Evolutionary conservation across 53 echinoderm and acorn worm genomes (phyloP).

Genomic region (Holothuria scabra): DNA sequence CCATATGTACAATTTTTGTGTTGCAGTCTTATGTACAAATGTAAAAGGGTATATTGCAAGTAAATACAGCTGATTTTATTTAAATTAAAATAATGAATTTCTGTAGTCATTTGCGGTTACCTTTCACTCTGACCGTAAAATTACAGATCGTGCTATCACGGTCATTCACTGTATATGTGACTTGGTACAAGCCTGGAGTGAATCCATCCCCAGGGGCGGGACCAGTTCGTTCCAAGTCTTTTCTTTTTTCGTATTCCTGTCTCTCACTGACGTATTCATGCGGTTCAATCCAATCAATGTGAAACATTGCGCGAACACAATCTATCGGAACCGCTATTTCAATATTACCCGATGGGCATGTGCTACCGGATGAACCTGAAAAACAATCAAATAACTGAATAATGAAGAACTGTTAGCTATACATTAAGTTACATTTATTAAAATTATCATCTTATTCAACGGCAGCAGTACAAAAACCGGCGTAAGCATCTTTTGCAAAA

Average conservation of each 20-base stretch:
- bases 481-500: no score
- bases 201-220: constrained; percentile 1
- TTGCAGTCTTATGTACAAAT: no score
- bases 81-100: no score
- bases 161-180: no score
- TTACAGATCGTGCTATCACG: no score
- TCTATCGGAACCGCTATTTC: background rate
- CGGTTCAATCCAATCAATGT: constrained; percentile 23
- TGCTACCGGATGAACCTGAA: background rate
- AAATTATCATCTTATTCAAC: no score
- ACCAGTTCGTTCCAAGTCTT: background rate
- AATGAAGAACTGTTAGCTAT: background rate
- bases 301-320: constrained; percentile 4
- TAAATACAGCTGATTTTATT: no score
- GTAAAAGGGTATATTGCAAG: no score
- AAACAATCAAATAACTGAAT: background rate
- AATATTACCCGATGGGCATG: background rate
- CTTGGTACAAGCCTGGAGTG: background rate
- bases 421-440: no score
- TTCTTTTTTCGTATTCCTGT: background rate
- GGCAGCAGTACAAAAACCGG: background rate
- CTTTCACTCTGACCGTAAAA: no score
- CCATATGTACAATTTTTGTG: no score
- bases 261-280: background rate
- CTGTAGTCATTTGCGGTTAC: no score